Evolutionary conservation across 2,113 vertebrate genomes (phyloP).

Genomic region (Noctilio leporinus): DNA sequence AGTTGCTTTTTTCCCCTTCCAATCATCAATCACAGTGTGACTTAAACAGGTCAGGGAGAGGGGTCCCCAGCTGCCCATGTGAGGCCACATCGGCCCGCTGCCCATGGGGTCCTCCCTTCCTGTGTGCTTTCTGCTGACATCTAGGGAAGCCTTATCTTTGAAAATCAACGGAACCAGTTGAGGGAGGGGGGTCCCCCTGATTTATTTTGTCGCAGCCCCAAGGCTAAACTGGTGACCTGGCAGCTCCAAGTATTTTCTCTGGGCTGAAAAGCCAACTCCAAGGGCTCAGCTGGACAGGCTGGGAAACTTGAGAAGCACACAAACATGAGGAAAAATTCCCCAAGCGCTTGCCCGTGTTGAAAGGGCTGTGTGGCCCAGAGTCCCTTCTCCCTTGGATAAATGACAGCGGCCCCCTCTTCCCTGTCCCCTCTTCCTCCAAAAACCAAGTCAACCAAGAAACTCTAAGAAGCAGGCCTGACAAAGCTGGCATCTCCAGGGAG

Average conservation of each 20-base stretch:
- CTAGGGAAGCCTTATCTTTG: constrained; percentile 51
- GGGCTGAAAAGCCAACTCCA: background rate
- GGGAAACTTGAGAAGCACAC: constrained; percentile 32
- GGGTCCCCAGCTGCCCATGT: constrained; percentile 32
- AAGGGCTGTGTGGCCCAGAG: background rate
- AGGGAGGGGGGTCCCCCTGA: background rate
- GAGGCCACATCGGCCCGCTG: constrained; percentile 51
- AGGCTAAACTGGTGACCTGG: background rate
- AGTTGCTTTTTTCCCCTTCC: constrained; percentile 25
- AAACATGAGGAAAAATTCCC: constrained; percentile 22
- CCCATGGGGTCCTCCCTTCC: constrained; percentile 25
- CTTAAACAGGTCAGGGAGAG: constrained; percentile 40
- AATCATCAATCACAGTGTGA: constrained; percentile 69
- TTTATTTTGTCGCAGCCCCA: background rate
- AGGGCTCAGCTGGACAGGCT: background rate
- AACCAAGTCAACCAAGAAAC: background rate
- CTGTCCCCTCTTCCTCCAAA: too few relatives aligned
- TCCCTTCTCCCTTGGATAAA: background rate
- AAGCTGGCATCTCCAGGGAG: background rate
- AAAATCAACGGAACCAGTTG: constrained; percentile 71
- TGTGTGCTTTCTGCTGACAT: background rate
- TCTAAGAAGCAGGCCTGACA: background rate
- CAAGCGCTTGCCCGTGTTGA: background rate
- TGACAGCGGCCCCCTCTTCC: background rate
- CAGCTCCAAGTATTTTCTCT: background rate